Evolutionary conservation across 2,113 vertebrate species (phyloP).

Genomic region (Muntiacus reevesi): DNA sequence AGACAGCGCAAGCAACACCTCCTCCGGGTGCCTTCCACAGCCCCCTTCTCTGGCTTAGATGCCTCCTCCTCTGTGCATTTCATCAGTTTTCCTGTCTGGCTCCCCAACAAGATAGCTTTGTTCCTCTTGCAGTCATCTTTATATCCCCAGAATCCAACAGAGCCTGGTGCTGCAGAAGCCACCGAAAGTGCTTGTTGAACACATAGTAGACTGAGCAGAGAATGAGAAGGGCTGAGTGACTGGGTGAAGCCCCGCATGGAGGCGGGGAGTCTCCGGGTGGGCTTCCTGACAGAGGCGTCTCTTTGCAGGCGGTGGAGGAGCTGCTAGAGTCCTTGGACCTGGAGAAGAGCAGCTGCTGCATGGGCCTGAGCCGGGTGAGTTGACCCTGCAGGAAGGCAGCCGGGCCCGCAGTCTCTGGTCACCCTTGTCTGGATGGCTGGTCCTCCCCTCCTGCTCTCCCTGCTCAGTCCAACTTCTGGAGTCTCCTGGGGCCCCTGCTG

Average conservation of each 20-base stretch:
- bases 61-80: neutral
- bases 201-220: neutral
- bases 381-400: too few relatives aligned
- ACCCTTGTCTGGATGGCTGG: neutral
- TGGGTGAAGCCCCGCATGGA: accelerated
- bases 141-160: neutral
- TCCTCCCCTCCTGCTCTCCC: neutral
- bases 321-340: constrained; percentile 94
- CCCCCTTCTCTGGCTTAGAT: neutral
- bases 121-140: neutral
- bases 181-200: neutral
- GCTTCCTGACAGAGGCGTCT: neutral
- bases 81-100: neutral
- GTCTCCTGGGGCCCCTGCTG: neutral
- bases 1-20: neutral
- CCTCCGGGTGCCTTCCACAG: neutral
- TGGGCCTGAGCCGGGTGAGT: constrained; percentile 94
- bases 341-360: constrained; percentile 95
- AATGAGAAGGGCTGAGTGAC: neutral
- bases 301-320: constrained; percentile 91
- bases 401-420: accelerated
- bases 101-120: neutral
- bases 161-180: neutral
- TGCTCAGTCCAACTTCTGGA: neutral
- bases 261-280: neutral